Conservation (phyloP, 1,140 invertebrate species). For the Hyles vespertilio region DNA sequence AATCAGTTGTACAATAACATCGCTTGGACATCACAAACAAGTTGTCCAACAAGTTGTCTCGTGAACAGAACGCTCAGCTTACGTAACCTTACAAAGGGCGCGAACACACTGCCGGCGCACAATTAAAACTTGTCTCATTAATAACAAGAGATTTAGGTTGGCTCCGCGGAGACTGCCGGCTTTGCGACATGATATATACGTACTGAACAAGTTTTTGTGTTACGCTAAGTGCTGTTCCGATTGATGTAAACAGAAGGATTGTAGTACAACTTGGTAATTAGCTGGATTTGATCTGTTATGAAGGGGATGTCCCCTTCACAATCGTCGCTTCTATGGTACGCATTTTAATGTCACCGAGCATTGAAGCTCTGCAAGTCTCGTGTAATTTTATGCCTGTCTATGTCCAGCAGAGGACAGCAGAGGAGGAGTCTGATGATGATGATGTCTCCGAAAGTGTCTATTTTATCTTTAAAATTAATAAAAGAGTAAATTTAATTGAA, state of each 20-base stretch:
- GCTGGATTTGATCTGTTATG: neutral
- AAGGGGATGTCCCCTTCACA: too few relatives aligned
- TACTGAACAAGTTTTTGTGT: constrained; percentile 10
- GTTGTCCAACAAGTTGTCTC: neutral
- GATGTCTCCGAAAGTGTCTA: too few relatives aligned
- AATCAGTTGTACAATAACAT: too few relatives aligned
- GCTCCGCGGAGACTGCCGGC: constrained; percentile 17
- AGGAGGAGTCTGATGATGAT: too few relatives aligned
- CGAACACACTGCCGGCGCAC: constrained; percentile 23
- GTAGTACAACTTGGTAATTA: neutral
- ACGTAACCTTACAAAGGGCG: constrained; percentile 12
- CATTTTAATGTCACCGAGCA: too few relatives aligned
- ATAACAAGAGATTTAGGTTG: constrained; percentile 41
- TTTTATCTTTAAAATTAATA: too few relatives aligned
- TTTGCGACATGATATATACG: constrained; percentile 23
- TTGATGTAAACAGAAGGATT: neutral
- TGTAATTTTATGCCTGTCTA: too few relatives aligned
- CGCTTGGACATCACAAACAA: neutral
- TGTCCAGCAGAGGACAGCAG: too few relatives aligned
- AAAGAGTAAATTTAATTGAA: too few relatives aligned
- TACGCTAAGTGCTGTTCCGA: constrained; percentile 6
- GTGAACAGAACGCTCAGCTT: constrained; percentile 4
- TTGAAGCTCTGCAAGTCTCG: too few relatives aligned
- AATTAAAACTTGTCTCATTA: constrained; percentile 54
- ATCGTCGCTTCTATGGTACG: too few relatives aligned